phyloP scores from a whole-genome alignment of 2,888 invertebrate genomes.

The Ectemnius lituratus region DNA sequence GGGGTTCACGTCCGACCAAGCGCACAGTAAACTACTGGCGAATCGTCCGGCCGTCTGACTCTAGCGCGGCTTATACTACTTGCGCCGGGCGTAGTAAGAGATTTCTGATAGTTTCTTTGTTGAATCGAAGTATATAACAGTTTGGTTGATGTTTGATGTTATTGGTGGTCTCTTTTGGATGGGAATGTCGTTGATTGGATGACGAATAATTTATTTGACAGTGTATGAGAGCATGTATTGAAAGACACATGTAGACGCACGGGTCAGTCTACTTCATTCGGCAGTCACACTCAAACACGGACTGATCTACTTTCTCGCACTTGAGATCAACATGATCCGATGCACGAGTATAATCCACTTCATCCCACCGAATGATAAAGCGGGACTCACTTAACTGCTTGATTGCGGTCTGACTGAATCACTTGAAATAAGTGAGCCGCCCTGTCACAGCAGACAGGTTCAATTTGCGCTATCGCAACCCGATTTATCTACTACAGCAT shows the following conservation, averaged over 20 bases:
- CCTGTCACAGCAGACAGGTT: neutral
- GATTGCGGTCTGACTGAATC: neutral
- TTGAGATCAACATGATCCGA: no score
- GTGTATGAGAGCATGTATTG: neutral
- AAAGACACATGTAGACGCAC: neutral
- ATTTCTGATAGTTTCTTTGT: neutral
- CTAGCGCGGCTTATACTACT: neutral
- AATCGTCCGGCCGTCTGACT: neutral
- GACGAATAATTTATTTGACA: neutral
- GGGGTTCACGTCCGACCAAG: neutral
- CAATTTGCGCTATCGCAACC: neutral
- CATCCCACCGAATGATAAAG: neutral
- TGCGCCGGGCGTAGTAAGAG: neutral
- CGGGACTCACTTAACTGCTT: neutral
- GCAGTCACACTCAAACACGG: neutral
- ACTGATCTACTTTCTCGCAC: constrained; percentile 18
- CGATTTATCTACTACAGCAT: no score
- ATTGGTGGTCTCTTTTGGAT: no score
- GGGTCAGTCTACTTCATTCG: constrained; percentile 3
- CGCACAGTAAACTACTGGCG: neutral
- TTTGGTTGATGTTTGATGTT: neutral
- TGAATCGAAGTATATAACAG: neutral
- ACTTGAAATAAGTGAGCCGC: constrained; percentile 2
- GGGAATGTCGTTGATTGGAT: neutral
- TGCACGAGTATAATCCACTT: neutral